A percentile compares a stretch with the other conserved stretches of the same genome.
Evolutionary conservation across 2,797 vertebrate species (phyloP).

Genomic region (Parauchenoglanis punctatus): DNA sequence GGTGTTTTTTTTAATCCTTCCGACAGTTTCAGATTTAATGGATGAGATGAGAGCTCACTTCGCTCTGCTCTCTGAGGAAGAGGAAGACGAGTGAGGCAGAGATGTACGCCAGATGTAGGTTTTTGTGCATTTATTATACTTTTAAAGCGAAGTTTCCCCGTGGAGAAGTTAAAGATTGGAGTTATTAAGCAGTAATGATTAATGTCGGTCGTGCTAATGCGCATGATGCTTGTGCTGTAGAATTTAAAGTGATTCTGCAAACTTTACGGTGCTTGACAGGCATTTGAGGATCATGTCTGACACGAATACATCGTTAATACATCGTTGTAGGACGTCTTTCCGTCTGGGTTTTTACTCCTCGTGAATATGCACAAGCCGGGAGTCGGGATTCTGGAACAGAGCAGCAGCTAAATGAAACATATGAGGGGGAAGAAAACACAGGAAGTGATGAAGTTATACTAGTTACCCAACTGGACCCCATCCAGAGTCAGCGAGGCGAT

Average conservation of each 20-base stretch:
- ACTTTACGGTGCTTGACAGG: neutral
- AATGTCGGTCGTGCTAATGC: neutral
- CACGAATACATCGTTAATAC: neutral
- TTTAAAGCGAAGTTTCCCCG: neutral
- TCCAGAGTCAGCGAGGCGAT: neutral
- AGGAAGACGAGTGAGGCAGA: neutral
- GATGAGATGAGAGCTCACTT: conserved; percentile 25
- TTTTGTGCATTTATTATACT: neutral
- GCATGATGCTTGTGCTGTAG: neutral
- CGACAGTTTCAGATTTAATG: conserved; percentile 20
- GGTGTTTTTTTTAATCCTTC: neutral
- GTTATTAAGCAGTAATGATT: neutral
- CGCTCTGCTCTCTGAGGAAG: neutral
- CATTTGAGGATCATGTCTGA: neutral
- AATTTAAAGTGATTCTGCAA: neutral
- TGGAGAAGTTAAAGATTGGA: neutral
- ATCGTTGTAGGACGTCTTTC: neutral
- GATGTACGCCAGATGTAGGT: neutral
- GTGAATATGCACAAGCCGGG: neutral
- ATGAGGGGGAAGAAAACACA: neutral
- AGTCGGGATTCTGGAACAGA: neutral
- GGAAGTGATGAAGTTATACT: neutral
- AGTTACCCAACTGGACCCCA: neutral
- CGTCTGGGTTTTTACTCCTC: neutral
- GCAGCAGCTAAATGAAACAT: neutral